Conservation (phyloP, 2,888 invertebrate genomes). For the Agrypnus murinus region DNA sequence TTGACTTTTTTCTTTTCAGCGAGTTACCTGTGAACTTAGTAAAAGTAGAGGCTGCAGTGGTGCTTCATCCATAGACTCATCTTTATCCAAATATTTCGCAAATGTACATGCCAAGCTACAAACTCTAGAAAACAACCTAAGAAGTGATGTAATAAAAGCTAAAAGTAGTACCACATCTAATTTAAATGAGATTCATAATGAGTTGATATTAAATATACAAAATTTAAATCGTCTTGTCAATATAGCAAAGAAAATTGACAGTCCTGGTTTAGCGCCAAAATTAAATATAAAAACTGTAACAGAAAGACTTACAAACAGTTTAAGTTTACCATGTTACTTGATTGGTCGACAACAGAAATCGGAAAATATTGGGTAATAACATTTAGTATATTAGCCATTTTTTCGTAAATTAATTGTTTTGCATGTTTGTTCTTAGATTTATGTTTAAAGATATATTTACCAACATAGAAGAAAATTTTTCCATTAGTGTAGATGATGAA, state of each 20-base stretch:
- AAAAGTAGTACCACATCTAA: conserved; percentile 34
- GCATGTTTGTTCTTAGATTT: conserved; percentile 49
- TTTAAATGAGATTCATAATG: conserved; percentile 35
- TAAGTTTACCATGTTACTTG: conserved; percentile 46
- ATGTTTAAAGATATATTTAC: conserved; percentile 36
- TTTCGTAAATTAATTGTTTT: conserved; percentile 25
- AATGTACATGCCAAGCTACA: conserved; percentile 74
- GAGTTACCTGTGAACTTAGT: conserved; percentile 47
- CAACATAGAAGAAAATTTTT: conserved; percentile 45
- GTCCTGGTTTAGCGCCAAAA: conserved; percentile 23
- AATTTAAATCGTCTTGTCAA: conserved; percentile 40
- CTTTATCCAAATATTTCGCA: conserved; percentile 73
- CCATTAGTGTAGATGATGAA: conserved; percentile 5
- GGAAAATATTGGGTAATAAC: conserved; percentile 36
- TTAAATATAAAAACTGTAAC: conserved; percentile 50
- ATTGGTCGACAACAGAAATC: conserved; percentile 21
- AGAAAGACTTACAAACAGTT: conserved; percentile 46
- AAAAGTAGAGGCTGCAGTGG: not conserved
- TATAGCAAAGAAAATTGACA: conserved; percentile 44
- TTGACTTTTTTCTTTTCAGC: conserved; percentile 50
- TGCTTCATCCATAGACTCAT: conserved; percentile 44
- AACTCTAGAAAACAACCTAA: conserved; percentile 72
- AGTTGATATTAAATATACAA: conserved; percentile 39
- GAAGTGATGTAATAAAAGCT: conserved; percentile 26
- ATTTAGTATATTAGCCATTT: not conserved